A percentile compares a stretch with the other conserved stretches of the same genome.
Conservation (phyloP, 2,797 vertebrate species). For the Enteromius trimaculatus region DNA sequence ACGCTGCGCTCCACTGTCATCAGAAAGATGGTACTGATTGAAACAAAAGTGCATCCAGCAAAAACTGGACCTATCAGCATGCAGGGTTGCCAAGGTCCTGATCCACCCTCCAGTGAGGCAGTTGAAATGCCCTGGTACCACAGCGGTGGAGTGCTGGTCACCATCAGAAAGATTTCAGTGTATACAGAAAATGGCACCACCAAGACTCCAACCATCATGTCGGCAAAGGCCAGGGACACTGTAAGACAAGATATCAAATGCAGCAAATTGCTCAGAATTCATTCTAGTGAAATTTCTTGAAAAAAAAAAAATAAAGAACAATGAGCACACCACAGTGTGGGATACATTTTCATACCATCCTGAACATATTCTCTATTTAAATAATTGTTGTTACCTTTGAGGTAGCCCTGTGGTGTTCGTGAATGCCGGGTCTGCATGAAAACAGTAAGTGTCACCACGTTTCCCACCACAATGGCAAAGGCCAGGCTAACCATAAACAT, state of each 20-base stretch:
- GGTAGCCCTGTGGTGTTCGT: constrained; percentile 81
- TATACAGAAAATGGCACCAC: constrained; percentile 86
- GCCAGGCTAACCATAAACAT: constrained; percentile 81
- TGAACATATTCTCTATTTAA: background rate
- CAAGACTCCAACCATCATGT: constrained; percentile 82
- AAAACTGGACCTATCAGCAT: constrained; percentile 83
- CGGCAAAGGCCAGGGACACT: constrained; percentile 84
- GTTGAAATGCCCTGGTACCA: constrained; percentile 74
- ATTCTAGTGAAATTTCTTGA: background rate
- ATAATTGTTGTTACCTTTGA: constrained; percentile 76
- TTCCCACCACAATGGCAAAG: constrained; percentile 80
- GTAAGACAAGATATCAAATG: constrained; percentile 51
- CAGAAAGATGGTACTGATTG: constrained; percentile 86
- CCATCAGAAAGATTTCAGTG: constrained; percentile 81
- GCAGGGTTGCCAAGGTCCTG: constrained; percentile 78
- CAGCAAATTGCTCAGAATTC: background rate
- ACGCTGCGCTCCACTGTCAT: constrained; percentile 83
- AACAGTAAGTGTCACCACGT: constrained; percentile 82
- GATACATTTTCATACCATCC: constrained; percentile 1
- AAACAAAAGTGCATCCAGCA: constrained; percentile 84
- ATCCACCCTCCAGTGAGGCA: constrained; percentile 47
- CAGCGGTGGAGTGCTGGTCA: constrained; percentile 70
- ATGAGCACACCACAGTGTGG: background rate
- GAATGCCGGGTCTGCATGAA: constrained; percentile 81
- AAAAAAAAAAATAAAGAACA: background rate